These are phyloP conservation scores for Crotalus tigris DNA, from an alignment of 2,113 vertebrate genomes.

Conservation along the genomic window DNA sequence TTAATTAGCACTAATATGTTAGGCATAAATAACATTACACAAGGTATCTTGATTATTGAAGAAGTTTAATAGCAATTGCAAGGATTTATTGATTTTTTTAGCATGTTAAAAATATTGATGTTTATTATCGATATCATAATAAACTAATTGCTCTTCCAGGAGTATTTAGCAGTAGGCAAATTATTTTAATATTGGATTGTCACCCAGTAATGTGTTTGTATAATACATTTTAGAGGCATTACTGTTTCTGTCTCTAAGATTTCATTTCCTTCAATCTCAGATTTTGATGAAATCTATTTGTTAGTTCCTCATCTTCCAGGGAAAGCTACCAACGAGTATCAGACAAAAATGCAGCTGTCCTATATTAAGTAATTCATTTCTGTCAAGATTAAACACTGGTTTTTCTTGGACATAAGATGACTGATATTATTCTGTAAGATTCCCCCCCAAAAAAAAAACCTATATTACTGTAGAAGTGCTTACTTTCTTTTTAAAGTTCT, in stretches of 20 bases:
- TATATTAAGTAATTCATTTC: slow-evolving; percentile 77
- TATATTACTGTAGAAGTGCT: slow-evolving; percentile 65
- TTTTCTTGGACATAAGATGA: slow-evolving; percentile 71
- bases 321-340: slow-evolving; percentile 76
- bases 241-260: slow-evolving; percentile 79
- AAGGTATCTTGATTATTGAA: not conserved
- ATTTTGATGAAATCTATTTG: slow-evolving; percentile 82
- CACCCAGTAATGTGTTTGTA: slow-evolving; percentile 62
- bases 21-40: not conserved
- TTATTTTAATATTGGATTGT: slow-evolving; percentile 71
- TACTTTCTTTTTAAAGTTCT: slow-evolving; percentile 24
- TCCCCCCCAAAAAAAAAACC: slow-evolving; percentile 31
- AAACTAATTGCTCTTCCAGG: slow-evolving; percentile 56
- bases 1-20: not conserved
- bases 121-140: slow-evolving; percentile 19
- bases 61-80: not conserved
- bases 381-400: slow-evolving; percentile 75
- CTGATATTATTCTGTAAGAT: slow-evolving; percentile 69
- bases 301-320: slow-evolving; percentile 66
- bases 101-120: not conserved
- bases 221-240: slow-evolving; percentile 72
- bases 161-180: slow-evolving; percentile 61
- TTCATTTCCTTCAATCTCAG: slow-evolving; percentile 77
- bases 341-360: slow-evolving; percentile 74
- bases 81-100: not conserved